These are phyloP conservation scores for Tachypleus tridentatus DNA, from an alignment of 1,140 invertebrate species.

Conservation along the genomic window DNA sequence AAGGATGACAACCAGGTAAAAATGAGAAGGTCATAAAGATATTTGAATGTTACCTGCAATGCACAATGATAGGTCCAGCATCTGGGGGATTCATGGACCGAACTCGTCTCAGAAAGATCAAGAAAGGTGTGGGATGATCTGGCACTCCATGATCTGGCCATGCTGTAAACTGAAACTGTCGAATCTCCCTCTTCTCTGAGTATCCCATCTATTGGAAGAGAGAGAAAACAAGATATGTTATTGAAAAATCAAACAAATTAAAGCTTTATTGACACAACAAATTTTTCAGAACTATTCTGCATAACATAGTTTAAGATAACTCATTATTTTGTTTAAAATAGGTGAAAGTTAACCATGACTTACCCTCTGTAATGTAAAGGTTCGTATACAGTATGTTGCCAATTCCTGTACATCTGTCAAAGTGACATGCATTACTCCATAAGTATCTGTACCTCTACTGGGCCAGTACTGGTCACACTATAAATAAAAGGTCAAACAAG, in stretches of 20 bases:
- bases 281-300: neutral
- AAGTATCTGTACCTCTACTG: slow-evolving; percentile 76
- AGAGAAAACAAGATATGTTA: slow-evolving; percentile 11
- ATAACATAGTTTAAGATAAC: neutral
- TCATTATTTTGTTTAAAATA: neutral
- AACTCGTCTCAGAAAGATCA: slow-evolving; percentile 91
- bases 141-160: slow-evolving; percentile 99
- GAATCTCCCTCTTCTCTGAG: slow-evolving; percentile 82
- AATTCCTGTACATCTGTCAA: slow-evolving; percentile 90
- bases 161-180: slow-evolving; percentile 96
- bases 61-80: slow-evolving; percentile 84
- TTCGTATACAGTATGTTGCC: slow-evolving; percentile 94
- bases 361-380: slow-evolving; percentile 65
- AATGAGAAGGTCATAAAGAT: slow-evolving; percentile 3
- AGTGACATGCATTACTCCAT: slow-evolving; percentile 87
- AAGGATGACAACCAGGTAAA: neutral
- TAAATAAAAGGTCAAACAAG: neutral
- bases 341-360: neutral
- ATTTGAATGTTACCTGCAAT: slow-evolving; percentile 47
- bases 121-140: slow-evolving; percentile 94
- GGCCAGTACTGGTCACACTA: slow-evolving; percentile 96
- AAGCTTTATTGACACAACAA: neutral
- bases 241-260: neutral
- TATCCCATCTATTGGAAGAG: slow-evolving; percentile 28
- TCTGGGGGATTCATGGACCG: slow-evolving; percentile 77